A percentile compares a stretch with the other conserved stretches of the same genome.
Evolutionary conservation across 2,113 vertebrate genomes (phyloP).

Genomic region (Vanacampus margaritifer): DNA sequence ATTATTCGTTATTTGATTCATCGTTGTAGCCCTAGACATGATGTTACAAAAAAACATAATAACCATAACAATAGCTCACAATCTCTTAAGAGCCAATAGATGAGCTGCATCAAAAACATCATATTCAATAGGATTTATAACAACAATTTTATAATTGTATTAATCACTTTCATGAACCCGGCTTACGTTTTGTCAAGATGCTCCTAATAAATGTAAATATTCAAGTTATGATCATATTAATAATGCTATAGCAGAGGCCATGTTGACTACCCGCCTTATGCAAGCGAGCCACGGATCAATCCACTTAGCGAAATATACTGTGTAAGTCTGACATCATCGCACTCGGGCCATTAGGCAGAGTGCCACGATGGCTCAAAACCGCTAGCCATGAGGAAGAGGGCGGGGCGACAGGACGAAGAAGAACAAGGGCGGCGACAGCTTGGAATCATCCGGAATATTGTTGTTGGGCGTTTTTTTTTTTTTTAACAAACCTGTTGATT

Average conservation of each 20-base stretch:
- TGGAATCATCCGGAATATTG: slow-evolving; percentile 36
- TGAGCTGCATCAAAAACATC: too few species aligned
- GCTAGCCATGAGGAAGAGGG: slow-evolving; percentile 14
- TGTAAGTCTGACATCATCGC: slow-evolving; percentile 69
- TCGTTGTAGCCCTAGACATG: too few species aligned
- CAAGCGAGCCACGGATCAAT: slow-evolving; percentile 62
- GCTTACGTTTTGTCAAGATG: not conserved
- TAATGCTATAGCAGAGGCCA: not conserved
- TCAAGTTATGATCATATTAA: not conserved
- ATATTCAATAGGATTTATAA: too few species aligned
- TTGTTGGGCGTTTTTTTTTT: not conserved
- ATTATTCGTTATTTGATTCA: too few species aligned
- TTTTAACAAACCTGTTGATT: slow-evolving; percentile 51
- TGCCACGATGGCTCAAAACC: slow-evolving; percentile 52
- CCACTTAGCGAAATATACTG: slow-evolving; percentile 68
- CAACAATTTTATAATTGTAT: too few species aligned
- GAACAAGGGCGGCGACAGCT: not conserved
- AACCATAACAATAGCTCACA: too few species aligned
- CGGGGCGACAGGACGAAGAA: not conserved
- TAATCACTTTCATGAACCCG: not conserved
- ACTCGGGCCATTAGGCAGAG: slow-evolving; percentile 65
- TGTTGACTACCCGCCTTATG: slow-evolving; percentile 21
- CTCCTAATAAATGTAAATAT: not conserved
- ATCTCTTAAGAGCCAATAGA: too few species aligned
- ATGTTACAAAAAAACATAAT: too few species aligned